A percentile compares a stretch with the other conserved stretches of the same genome.
These are phyloP conservation scores for Pteronotus mesoamericanus DNA, from an alignment of 2,797 vertebrate species.

Conservation along the genomic window DNA sequence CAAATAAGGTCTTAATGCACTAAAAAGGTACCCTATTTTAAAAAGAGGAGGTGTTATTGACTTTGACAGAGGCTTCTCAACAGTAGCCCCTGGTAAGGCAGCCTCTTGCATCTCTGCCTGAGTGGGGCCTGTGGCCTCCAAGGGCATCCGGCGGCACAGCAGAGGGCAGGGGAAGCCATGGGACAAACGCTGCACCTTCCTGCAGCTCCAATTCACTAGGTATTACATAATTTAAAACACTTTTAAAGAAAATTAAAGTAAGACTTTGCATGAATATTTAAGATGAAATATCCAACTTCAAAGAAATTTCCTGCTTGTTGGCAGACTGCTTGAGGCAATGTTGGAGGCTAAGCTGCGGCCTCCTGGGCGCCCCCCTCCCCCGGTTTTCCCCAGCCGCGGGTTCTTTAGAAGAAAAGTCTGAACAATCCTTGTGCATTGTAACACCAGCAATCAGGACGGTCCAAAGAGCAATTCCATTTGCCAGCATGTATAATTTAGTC, in stretches of 20 bases:
- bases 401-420: conserved; percentile 18
- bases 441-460: background rate
- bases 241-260: background rate
- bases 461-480: background rate
- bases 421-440: background rate
- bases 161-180: background rate
- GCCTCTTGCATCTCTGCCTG: background rate
- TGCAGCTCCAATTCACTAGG: background rate
- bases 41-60: background rate
- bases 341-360: background rate
- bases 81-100: background rate
- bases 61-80: background rate
- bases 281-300: conserved; percentile 64
- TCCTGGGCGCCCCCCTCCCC: background rate
- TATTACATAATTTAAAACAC: conserved; percentile 9
- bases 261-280: conserved; percentile 45
- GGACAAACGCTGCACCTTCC: background rate
- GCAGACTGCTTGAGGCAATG: conserved; percentile 17
- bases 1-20: background rate
- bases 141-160: no score
- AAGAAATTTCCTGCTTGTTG: background rate
- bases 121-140: no score
- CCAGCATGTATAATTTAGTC: background rate
- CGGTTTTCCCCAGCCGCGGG: background rate
- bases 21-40: background rate